Conservation (phyloP, 2,113 vertebrate species). For the Gymnobelideus leadbeateri region DNA sequence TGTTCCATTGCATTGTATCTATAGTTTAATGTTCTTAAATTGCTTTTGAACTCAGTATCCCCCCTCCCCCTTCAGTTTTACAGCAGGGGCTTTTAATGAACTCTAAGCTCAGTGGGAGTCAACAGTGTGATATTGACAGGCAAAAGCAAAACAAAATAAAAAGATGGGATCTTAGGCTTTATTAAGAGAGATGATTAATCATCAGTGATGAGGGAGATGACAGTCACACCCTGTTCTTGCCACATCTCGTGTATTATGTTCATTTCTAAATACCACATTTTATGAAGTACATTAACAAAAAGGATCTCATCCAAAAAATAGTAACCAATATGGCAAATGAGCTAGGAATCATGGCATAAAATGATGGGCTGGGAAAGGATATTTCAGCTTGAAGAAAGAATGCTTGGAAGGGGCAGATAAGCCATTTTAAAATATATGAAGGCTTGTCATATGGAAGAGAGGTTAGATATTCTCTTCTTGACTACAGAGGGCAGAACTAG, state of each 20-base stretch:
- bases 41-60: not conserved
- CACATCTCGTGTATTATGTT: not conserved
- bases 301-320: not conserved
- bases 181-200: not conserved
- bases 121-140: not conserved
- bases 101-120: not conserved
- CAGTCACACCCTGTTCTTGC: not conserved
- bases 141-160: not conserved
- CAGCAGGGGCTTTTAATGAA: not conserved
- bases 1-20: not conserved
- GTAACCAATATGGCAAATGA: not conserved
- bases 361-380: not conserved
- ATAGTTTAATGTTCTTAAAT: not conserved
- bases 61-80: not conserved
- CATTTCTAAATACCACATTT: not conserved
- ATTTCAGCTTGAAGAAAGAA: not conserved
- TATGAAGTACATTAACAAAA: not conserved
- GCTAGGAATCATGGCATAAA: not conserved
- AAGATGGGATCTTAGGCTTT: not conserved
- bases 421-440: not conserved
- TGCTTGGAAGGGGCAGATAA: not conserved
- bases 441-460: not conserved
- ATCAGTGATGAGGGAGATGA: not conserved
- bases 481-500: not conserved
- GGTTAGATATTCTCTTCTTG: not conserved